These are phyloP conservation scores for Pantherophis alleghaniensis DNA, from an alignment of 2,797 vertebrate genomes.

Conservation along the genomic window DNA sequence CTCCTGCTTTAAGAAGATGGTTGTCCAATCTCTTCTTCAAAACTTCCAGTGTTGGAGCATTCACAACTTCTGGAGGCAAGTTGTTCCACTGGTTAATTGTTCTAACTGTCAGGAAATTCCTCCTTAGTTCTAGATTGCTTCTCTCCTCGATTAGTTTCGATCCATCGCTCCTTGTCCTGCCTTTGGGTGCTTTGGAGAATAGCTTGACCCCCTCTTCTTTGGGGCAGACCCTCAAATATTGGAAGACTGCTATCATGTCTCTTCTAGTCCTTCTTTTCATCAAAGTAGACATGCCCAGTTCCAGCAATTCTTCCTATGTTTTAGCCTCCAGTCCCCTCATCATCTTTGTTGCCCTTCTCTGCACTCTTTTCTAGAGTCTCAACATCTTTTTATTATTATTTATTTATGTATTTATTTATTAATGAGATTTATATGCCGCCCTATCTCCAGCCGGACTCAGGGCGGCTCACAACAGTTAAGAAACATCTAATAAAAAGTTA, in stretches of 20 bases:
- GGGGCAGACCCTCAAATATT: neutral
- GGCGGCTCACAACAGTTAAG: too few relatives aligned
- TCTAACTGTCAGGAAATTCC: neutral
- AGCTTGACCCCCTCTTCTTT: neutral
- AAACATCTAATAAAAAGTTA: too few relatives aligned
- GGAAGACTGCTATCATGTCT: neutral
- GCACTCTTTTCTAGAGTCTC: neutral
- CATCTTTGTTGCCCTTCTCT: neutral
- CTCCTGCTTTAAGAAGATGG: neutral
- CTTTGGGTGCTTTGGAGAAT: fast-evolving
- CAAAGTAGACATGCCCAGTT: neutral
- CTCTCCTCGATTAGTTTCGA: neutral
- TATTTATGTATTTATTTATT: too few relatives aligned
- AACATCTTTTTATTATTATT: neutral
- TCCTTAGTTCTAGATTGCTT: neutral
- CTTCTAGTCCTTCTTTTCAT: neutral
- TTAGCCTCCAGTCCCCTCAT: neutral
- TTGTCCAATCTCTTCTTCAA: neutral
- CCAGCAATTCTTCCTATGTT: neutral
- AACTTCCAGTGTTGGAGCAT: neutral
- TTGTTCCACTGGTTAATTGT: fast-evolving
- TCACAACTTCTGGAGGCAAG: neutral
- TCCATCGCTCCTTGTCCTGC: neutral
- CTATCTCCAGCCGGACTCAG: too few relatives aligned
- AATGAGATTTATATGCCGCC: too few relatives aligned